A percentile compares a stretch with the other conserved stretches of the same genome.
These are phyloP conservation scores for Tichodroma muraria DNA, from an alignment of 2,113 vertebrate species.

Conservation along the genomic window DNA sequence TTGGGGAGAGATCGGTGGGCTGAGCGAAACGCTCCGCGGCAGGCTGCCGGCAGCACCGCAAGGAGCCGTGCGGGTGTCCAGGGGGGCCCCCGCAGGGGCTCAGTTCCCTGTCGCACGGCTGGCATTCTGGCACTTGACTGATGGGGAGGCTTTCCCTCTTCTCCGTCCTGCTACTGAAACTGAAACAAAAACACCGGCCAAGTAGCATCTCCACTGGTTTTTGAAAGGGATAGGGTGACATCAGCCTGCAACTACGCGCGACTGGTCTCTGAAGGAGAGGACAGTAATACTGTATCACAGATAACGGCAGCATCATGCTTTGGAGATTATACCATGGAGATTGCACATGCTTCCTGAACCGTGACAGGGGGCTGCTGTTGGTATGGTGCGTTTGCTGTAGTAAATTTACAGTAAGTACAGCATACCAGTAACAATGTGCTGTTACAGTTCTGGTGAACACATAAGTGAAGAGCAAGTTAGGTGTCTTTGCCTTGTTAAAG, in stretches of 20 bases:
- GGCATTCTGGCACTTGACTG: no score
- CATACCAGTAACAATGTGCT: accelerated
- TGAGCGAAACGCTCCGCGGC: no score
- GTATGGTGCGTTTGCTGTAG: neutral
- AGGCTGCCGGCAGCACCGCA: no score
- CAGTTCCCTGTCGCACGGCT: no score
- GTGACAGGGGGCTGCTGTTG: neutral
- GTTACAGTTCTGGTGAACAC: neutral
- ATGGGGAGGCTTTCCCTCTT: no score
- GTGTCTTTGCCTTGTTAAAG: neutral
- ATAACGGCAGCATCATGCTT: accelerated
- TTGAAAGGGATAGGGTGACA: neutral
- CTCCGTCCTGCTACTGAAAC: no score
- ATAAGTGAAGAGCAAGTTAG: neutral
- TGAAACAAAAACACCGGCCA: no score
- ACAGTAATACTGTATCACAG: neutral
- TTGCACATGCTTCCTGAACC: neutral
- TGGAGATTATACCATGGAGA: accelerated
- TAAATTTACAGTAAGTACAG: no score
- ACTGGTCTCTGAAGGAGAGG: neutral
- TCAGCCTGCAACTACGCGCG: accelerated
- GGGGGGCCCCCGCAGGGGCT: no score
- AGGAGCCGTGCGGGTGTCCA: no score
- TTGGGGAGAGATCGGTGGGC: no score
- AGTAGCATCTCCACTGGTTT: no score